Conservation (phyloP, 1,140 invertebrate genomes). For the Trichogramma pretiosum region DNA sequence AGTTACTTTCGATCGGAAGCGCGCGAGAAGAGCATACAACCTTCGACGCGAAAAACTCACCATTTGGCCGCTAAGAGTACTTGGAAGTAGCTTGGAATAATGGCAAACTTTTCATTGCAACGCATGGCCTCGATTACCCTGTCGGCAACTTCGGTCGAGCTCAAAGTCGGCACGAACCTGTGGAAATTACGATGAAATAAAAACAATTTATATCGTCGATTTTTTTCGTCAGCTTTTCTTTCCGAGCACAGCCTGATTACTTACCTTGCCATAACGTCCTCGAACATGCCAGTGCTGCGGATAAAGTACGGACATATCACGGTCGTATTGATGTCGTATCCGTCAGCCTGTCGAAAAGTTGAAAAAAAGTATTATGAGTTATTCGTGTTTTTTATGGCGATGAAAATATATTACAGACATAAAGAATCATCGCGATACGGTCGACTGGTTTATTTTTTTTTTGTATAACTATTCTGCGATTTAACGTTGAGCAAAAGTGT, state of each 20-base stretch:
- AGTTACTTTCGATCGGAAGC: neutral
- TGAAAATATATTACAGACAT: too few species aligned
- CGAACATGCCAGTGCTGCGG: constrained; percentile 82
- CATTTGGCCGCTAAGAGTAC: constrained; percentile 58
- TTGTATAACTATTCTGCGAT: too few species aligned
- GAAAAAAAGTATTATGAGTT: too few species aligned
- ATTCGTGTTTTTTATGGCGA: too few species aligned
- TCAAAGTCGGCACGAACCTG: constrained; percentile 73
- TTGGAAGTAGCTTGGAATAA: constrained; percentile 68
- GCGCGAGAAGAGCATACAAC: neutral
- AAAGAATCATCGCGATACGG: too few species aligned
- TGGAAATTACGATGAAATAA: constrained; percentile 19
- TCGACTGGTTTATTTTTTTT: too few species aligned
- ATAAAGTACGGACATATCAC: constrained; percentile 92
- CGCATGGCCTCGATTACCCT: constrained; percentile 73
- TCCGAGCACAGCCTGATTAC: constrained; percentile 10
- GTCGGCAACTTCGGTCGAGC: constrained; percentile 78
- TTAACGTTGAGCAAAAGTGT: too few species aligned
- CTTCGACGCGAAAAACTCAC: constrained; percentile 41
- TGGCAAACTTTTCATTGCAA: constrained; percentile 66
- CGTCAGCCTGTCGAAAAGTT: constrained; percentile 35
- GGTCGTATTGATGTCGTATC: constrained; percentile 71
- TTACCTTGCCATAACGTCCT: constrained; percentile 75
- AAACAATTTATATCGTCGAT: too few species aligned
- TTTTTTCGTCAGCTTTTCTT: too few species aligned